Evolutionary conservation across 2,888 invertebrate species (phyloP).

Genomic region (Atethmia centrago): DNA sequence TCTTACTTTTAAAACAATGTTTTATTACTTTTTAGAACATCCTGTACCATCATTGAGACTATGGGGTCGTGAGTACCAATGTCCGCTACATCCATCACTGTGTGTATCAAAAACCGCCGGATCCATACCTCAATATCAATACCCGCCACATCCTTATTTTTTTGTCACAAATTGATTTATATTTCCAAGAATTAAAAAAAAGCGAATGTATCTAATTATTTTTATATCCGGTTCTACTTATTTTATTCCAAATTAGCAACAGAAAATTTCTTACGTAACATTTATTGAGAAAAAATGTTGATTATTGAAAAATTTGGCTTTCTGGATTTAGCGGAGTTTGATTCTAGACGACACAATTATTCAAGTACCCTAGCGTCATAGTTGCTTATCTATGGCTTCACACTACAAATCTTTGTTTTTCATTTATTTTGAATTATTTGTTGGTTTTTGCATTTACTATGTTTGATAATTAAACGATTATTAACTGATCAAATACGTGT

Average conservation of each 20-base stretch:
- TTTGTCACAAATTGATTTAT: slow-evolving; percentile 6
- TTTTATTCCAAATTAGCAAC: slow-evolving; percentile 13
- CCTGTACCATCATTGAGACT: slow-evolving; percentile 11
- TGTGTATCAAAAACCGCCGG: slow-evolving; percentile 15
- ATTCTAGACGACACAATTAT: slow-evolving; percentile 16
- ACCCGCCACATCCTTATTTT: slow-evolving; percentile 2
- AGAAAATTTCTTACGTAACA: slow-evolving; percentile 8
- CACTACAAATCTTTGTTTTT: too few relatives aligned
- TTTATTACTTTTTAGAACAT: slow-evolving; percentile 29
- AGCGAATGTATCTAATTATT: slow-evolving; percentile 3
- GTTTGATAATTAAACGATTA: too few relatives aligned
- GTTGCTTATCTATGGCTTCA: too few relatives aligned
- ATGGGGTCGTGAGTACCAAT: neutral
- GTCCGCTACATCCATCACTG: too few relatives aligned
- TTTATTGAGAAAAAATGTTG: slow-evolving; percentile 1
- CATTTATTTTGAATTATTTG: too few relatives aligned
- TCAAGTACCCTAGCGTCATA: too few relatives aligned
- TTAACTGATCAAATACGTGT: too few relatives aligned
- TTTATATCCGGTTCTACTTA: slow-evolving; percentile 2
- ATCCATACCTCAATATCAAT: slow-evolving; percentile 6
- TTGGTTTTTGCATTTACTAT: too few relatives aligned
- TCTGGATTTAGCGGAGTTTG: slow-evolving; percentile 10
- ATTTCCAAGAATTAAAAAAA: neutral
- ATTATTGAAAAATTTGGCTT: slow-evolving; percentile 16
- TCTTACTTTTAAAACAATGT: slow-evolving; percentile 30